Evolutionary conservation across 2,888 invertebrate genomes (phyloP).

Genomic region (Ochropacha duplaris): DNA sequence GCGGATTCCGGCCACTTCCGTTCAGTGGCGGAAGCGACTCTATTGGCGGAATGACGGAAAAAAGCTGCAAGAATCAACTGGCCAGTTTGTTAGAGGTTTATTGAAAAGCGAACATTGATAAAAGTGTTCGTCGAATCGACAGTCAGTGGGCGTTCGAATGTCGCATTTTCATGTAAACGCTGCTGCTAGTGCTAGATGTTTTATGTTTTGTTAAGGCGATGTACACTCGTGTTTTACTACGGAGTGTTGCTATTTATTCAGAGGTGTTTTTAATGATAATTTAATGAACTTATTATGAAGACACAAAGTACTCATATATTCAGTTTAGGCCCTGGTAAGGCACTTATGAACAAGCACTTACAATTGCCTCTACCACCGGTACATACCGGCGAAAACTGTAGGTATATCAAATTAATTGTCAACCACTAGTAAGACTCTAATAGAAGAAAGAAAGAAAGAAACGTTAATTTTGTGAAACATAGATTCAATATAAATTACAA

Average conservation of each 20-base stretch:
- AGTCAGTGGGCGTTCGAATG: conserved; percentile 37
- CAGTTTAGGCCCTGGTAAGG: no score
- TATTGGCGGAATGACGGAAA: conserved; percentile 79
- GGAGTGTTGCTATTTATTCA: neutral
- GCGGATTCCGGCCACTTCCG: conserved; percentile 68
- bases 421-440: no score
- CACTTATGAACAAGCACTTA: no score
- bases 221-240: neutral
- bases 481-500: no score
- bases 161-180: conserved; percentile 46
- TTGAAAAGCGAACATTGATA: conserved; percentile 69
- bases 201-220: neutral
- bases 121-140: conserved; percentile 53
- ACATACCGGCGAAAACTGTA: no score
- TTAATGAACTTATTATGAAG: no score
- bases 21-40: conserved; percentile 64
- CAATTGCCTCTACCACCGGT: no score
- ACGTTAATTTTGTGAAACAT: no score
- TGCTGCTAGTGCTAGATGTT: neutral
- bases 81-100: conserved; percentile 67
- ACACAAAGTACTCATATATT: no score
- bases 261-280: no score
- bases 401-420: no score
- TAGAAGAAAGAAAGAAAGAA: no score
- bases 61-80: conserved; percentile 68